A percentile compares a stretch with the other conserved stretches of the same genome.
phyloP scores from a whole-genome alignment of 2,797 vertebrate genomes.

The Tiaroga cobitis region DNA sequence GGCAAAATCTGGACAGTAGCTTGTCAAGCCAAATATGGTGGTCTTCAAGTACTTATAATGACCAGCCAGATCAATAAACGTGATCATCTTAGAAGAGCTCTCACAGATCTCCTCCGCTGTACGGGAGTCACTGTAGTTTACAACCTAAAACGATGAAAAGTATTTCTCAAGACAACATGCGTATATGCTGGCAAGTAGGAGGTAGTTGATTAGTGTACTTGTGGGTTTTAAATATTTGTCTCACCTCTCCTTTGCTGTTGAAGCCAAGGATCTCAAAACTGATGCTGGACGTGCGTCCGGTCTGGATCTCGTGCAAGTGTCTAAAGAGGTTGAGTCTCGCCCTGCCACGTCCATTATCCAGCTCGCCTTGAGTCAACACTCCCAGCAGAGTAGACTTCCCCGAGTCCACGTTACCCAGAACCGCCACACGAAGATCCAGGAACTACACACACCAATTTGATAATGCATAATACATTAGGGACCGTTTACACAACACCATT shows the following conservation, averaged over 20 bases:
- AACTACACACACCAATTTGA: slow-evolving; percentile 78
- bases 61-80: slow-evolving; percentile 95
- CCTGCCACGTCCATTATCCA: slow-evolving; percentile 93
- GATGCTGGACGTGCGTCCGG: slow-evolving; percentile 95
- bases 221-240: slow-evolving; percentile 8
- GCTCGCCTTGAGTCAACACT: slow-evolving; percentile 93
- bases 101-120: slow-evolving; percentile 97
- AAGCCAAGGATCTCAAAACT: slow-evolving; percentile 98
- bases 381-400: slow-evolving; percentile 95
- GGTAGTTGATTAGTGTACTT: background rate
- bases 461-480: background rate
- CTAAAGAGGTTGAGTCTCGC: slow-evolving; percentile 96
- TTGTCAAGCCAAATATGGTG: slow-evolving; percentile 96
- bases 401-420: slow-evolving; percentile 95
- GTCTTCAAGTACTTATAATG: slow-evolving; percentile 98
- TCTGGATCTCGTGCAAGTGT: slow-evolving; percentile 96
- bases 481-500: background rate
- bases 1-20: slow-evolving; percentile 96
- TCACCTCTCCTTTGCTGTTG: slow-evolving; percentile 98
- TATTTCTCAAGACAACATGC: background rate
- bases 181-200: background rate
- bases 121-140: slow-evolving; percentile 96
- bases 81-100: slow-evolving; percentile 98
- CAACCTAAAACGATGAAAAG: slow-evolving; percentile 78
- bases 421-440: slow-evolving; percentile 93